Conservation (phyloP, 2,888 invertebrate species). For the Drosophila siamana region DNA sequence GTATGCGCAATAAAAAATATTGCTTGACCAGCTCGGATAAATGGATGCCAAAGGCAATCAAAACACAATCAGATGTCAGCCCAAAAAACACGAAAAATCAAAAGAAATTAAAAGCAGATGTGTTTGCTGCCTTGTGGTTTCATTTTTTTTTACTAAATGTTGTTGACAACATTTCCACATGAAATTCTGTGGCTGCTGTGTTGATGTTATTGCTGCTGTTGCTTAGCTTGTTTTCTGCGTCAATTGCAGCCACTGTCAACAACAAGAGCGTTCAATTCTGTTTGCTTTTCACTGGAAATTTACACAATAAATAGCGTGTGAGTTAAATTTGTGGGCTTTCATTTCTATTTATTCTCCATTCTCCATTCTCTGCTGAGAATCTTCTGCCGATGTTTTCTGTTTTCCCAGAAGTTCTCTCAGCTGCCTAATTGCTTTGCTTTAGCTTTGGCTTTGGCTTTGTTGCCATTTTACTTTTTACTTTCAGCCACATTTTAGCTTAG, state of each 20-base stretch:
- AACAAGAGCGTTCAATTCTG: conserved; percentile 9
- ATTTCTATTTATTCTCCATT: background rate
- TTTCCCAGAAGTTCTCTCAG: background rate
- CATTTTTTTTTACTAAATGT: conserved; percentile 8
- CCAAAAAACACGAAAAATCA: background rate
- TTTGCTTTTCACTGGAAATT: conserved; percentile 1
- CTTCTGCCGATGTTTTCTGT: too few species aligned
- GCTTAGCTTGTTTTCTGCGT: conserved; percentile 13
- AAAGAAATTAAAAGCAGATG: conserved; percentile 18
- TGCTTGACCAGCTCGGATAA: background rate
- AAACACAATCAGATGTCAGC: conserved; percentile 22
- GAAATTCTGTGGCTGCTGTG: background rate
- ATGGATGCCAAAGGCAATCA: conserved; percentile 15
- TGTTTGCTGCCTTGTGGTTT: background rate
- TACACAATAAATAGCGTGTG: background rate
- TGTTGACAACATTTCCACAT: conserved; percentile 15
- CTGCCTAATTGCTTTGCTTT: conserved; percentile 42
- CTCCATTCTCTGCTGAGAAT: background rate
- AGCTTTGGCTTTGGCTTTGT: conserved; percentile 10
- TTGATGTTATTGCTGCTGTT: background rate
- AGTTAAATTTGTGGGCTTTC: background rate
- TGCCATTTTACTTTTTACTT: conserved; percentile 10
- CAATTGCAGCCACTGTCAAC: conserved; percentile 28
- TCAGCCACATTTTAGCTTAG: conserved; percentile 4
- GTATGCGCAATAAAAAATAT: conserved; percentile 40